These are phyloP conservation scores for human DNA, from an alignment of 2,113 vertebrate genomes.

Conservation along the genomic window GRCh38 chr6:57114001-57114500, in stretches of 20 bases:
- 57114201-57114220: conserved; percentile 9
- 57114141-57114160: not conserved
- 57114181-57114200: not conserved
- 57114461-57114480: conserved; percentile 7
- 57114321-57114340: not conserved
- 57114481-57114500: not conserved
- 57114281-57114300: not conserved
- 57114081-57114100: not conserved
- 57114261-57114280: not conserved
- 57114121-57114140: not conserved
- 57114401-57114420: not conserved
- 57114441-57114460: not conserved
- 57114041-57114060: not conserved
- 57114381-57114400: not conserved
- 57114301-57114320: not conserved
- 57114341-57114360: conserved; percentile 8
- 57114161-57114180: not conserved
- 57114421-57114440: conserved; percentile 1
- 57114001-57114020: not conserved
- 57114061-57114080: not conserved
- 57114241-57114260: not conserved
- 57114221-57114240: not conserved
- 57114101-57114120: conserved; percentile 5
- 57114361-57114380: not conserved
- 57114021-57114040: not conserved